Conservation (phyloP, 2,113 vertebrate genomes). For the Alligator sinensis region DNA sequence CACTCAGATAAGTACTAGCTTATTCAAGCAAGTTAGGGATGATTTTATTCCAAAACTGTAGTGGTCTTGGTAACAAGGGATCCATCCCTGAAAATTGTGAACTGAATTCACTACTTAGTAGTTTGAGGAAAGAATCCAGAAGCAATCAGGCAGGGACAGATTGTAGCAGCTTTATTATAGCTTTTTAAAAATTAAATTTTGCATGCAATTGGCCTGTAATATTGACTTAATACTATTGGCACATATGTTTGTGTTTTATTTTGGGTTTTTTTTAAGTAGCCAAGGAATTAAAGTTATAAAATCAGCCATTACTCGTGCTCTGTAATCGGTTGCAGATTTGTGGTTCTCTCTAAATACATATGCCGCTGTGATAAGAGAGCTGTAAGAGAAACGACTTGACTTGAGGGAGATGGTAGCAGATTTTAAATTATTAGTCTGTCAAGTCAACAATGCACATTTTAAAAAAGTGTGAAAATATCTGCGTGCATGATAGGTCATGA, state of each 20-base stretch:
- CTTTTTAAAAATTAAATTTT: conserved; percentile 36
- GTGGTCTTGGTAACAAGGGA: background rate
- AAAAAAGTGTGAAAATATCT: conserved; percentile 49
- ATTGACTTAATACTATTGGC: conserved; percentile 20
- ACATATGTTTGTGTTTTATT: background rate
- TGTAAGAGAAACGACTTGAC: conserved; percentile 21
- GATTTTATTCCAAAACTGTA: background rate
- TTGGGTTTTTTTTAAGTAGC: background rate
- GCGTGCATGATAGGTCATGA: background rate
- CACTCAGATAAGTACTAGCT: background rate
- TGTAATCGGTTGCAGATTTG: conserved; percentile 4
- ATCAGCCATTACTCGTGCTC: conserved; percentile 39
- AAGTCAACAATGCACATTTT: conserved; percentile 28
- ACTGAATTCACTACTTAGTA: background rate
- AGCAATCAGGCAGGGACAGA: background rate
- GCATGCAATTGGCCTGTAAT: background rate
- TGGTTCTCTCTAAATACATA: background rate
- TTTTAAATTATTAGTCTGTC: conserved; percentile 37
- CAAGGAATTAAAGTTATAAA: conserved; percentile 28
- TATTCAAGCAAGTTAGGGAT: too few species aligned
- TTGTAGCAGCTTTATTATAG: background rate
- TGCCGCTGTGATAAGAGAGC: conserved; percentile 20
- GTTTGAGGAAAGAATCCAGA: background rate
- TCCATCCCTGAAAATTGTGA: background rate
- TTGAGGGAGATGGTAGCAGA: conserved; percentile 11